Conservation (phyloP, 2,797 vertebrate species). For the Avahi laniger region DNA sequence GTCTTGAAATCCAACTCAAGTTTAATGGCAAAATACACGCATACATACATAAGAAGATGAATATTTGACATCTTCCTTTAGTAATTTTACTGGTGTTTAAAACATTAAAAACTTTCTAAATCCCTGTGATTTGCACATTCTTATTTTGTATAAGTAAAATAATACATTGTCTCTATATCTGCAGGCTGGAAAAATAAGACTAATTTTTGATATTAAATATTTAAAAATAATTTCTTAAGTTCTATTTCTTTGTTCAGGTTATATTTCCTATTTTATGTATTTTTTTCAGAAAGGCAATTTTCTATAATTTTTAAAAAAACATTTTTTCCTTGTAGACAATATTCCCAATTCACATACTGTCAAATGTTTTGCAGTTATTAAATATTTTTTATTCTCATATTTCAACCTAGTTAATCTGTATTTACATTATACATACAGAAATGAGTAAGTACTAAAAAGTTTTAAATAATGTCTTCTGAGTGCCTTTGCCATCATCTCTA, state of each 20-base stretch:
- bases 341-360: not conserved
- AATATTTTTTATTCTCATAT: not conserved
- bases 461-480: not conserved
- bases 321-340: not conserved
- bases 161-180: not conserved
- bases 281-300: not conserved
- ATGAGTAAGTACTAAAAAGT: not conserved
- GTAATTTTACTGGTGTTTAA: not conserved
- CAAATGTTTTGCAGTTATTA: slow-evolving; percentile 4
- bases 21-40: not conserved
- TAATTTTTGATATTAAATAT: not conserved
- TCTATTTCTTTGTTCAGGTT: not conserved
- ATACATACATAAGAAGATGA: not conserved
- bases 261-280: slow-evolving; percentile 15
- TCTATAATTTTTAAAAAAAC: not conserved
- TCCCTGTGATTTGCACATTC: not conserved
- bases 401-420: slow-evolving; percentile 13
- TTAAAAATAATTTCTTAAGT: not conserved
- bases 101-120: not conserved
- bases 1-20: not conserved
- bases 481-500: not conserved
- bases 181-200: not conserved
- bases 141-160: not conserved
- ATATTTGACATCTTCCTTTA: not conserved
- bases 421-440: not conserved